phyloP scores from a whole-genome alignment of 2,113 vertebrate species.

The Gobio gobio region DNA sequence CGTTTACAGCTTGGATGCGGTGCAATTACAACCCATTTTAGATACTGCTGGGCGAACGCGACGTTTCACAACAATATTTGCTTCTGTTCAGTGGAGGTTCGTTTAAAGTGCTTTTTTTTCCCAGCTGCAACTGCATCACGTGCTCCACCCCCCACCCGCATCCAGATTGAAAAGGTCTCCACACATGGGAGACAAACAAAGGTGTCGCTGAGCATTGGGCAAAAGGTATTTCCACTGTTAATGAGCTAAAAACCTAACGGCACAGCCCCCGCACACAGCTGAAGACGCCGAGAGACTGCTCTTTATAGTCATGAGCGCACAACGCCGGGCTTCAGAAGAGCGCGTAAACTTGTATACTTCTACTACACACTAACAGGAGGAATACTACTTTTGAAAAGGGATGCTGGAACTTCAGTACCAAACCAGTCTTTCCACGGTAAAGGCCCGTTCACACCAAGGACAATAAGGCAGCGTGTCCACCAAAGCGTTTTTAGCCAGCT shows the following conservation, averaged over 20 bases:
- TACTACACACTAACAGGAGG: neutral
- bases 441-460: no score
- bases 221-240: slow-evolving; percentile 74
- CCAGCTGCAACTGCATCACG: slow-evolving; percentile 37
- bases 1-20: neutral
- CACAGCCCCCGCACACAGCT: neutral
- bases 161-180: slow-evolving; percentile 68
- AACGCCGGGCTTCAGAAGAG: neutral
- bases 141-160: slow-evolving; percentile 1
- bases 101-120: neutral
- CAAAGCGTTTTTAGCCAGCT: no score
- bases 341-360: neutral
- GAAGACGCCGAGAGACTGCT: neutral
- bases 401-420: neutral
- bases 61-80: neutral
- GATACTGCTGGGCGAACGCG: neutral
- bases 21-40: neutral
- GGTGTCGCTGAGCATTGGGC: slow-evolving; percentile 72
- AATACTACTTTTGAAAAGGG: neutral
- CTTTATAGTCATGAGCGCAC: neutral
- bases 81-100: neutral
- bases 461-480: no score
- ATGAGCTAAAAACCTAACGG: slow-evolving; percentile 67
- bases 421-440: neutral
- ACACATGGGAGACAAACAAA: slow-evolving; percentile 71